Evolutionary conservation across 2,888 invertebrate genomes (phyloP).

Genomic region (Cephus rjabovi): DNA sequence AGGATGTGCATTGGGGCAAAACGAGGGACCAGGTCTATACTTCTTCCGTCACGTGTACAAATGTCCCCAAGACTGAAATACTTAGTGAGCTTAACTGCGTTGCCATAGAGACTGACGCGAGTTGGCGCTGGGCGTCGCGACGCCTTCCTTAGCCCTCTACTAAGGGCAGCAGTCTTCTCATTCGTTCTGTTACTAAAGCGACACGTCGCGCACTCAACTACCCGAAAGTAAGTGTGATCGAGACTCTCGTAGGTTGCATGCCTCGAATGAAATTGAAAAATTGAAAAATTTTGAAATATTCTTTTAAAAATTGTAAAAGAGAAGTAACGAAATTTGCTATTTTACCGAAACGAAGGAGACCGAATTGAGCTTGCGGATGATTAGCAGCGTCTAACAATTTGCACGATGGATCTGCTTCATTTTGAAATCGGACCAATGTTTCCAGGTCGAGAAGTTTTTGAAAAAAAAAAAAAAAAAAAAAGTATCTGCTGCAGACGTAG

Average conservation of each 20-base stretch:
- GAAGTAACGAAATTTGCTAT: too few relatives aligned
- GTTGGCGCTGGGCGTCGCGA: slow-evolving; percentile 17
- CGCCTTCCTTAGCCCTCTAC: too few relatives aligned
- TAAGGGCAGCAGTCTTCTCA: neutral
- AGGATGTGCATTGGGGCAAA: neutral
- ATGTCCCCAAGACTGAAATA: slow-evolving; percentile 44
- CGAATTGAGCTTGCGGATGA: neutral
- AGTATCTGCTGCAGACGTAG: too few relatives aligned
- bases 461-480: too few relatives aligned
- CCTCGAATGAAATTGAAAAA: slow-evolving; percentile 29
- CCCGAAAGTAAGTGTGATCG: slow-evolving; percentile 41
- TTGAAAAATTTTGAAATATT: too few relatives aligned
- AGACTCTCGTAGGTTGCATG: slow-evolving; percentile 34
- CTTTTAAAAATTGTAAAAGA: too few relatives aligned
- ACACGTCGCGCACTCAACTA: slow-evolving; percentile 37
- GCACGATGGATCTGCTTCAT: too few relatives aligned
- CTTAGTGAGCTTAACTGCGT: slow-evolving; percentile 53
- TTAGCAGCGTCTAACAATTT: neutral
- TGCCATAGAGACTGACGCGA: slow-evolving; percentile 48
- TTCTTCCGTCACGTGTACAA: neutral
- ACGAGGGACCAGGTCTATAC: neutral
- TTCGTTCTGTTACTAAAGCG: slow-evolving; percentile 8
- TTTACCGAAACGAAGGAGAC: neutral
- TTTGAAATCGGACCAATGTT: too few relatives aligned
- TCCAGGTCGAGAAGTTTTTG: too few relatives aligned